Evolutionary conservation across 1,140 invertebrate genomes (phyloP).

Genomic region (Drosophila trapezifrons): DNA sequence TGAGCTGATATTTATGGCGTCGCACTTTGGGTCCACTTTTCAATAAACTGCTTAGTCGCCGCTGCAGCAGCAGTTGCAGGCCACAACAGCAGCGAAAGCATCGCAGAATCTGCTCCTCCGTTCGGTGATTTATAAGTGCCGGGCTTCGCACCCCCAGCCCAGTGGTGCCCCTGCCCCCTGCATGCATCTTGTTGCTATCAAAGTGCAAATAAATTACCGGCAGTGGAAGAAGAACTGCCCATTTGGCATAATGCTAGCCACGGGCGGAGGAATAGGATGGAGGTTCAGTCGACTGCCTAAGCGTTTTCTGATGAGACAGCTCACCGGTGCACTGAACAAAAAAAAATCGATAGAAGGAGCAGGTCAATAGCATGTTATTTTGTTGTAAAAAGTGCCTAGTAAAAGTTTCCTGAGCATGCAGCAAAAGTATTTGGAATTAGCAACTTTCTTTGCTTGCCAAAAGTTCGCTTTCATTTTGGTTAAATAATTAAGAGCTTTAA

Average conservation of each 20-base stretch:
- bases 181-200: constrained; percentile 81
- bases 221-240: constrained; percentile 40
- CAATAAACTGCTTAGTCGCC: constrained; percentile 78
- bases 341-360: background rate
- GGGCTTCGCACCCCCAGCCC: constrained; percentile 8
- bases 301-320: constrained; percentile 70
- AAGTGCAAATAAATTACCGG: constrained; percentile 78
- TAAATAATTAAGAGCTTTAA: background rate
- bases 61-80: constrained; percentile 32
- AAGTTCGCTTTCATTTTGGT: background rate
- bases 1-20: constrained; percentile 46
- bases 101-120: constrained; percentile 50
- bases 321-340: constrained; percentile 32
- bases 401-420: background rate
- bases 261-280: background rate
- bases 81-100: constrained; percentile 39
- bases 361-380: background rate
- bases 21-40: constrained; percentile 62
- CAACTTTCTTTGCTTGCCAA: background rate
- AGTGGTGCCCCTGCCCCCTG: background rate
- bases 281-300: constrained; percentile 44
- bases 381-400: background rate
- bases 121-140: constrained; percentile 67
- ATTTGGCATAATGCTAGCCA: constrained; percentile 35
- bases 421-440: background rate